Percentiles rank a stretch among this genome's conserved stretches.
These are phyloP conservation scores for Gadopsis bispinosus DNA, from an alignment of 2,797 vertebrate species.

Conservation along the genomic window DNA sequence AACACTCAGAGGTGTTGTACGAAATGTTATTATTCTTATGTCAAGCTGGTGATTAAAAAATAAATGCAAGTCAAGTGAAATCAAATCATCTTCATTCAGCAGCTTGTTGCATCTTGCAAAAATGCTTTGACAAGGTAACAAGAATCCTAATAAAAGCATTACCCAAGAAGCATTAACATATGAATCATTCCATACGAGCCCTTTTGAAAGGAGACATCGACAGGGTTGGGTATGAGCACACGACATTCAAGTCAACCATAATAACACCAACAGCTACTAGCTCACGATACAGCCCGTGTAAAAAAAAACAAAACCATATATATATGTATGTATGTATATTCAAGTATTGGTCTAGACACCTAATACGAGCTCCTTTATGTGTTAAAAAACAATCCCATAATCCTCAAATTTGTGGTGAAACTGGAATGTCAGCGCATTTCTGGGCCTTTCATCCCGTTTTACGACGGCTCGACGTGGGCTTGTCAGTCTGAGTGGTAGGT, in stretches of 20 bases:
- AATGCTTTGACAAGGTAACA: constrained; percentile 80
- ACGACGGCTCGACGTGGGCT: constrained; percentile 28
- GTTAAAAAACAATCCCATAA: constrained; percentile 46
- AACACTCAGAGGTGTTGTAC: constrained; percentile 67
- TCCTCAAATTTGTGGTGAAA: constrained; percentile 61
- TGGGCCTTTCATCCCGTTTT: constrained; percentile 54
- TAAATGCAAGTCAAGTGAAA: constrained; percentile 75
- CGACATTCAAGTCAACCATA: constrained; percentile 59
- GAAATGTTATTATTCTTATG: constrained; percentile 67
- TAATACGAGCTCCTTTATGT: constrained; percentile 38
- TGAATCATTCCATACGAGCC: constrained; percentile 71
- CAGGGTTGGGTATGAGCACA: constrained; percentile 45
- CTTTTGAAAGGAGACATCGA: constrained; percentile 48
- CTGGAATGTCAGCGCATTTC: constrained; percentile 57
- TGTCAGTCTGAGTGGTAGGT: constrained; percentile 53
- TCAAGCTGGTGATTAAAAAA: constrained; percentile 76
- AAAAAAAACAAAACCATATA: constrained; percentile 42
- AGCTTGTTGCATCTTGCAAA: constrained; percentile 79
- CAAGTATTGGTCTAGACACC: constrained; percentile 67
- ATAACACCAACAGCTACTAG: constrained; percentile 64
- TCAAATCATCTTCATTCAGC: constrained; percentile 78
- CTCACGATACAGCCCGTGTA: constrained; percentile 35
- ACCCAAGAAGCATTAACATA: constrained; percentile 75
- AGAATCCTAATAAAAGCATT: constrained; percentile 79
- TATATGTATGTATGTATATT: constrained; percentile 40